Evolutionary conservation across 2,888 invertebrate species (phyloP).

Genomic region (Melikaiella ostensackeni): DNA sequence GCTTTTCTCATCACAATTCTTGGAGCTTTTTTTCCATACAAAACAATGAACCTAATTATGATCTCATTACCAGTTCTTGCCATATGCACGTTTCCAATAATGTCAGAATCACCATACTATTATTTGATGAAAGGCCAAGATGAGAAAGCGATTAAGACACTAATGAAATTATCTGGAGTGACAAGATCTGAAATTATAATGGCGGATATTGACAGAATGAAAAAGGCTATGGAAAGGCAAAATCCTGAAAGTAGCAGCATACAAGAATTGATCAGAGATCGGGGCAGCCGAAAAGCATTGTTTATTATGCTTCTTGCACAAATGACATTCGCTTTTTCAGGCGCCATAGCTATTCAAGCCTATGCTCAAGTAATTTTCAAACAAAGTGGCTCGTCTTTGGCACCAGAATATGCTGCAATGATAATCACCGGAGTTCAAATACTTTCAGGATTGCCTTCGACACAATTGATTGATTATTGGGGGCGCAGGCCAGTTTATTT

Average conservation of each 20-base stretch:
- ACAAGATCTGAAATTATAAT: conserved; percentile 78
- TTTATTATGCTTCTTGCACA: conserved; percentile 81
- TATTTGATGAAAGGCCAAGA: conserved; percentile 79
- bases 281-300: conserved; percentile 80
- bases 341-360: conserved; percentile 81
- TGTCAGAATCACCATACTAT: conserved; percentile 84
- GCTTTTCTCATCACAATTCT: conserved; percentile 70
- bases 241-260: not conserved
- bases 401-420: conserved; percentile 78
- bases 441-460: conserved; percentile 80
- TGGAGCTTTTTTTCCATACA: conserved; percentile 78
- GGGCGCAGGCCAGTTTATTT: conserved; percentile 82
- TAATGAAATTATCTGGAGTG: conserved; percentile 79
- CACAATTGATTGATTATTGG: conserved; percentile 81
- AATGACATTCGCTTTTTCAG: conserved; percentile 82
- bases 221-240: conserved; percentile 77
- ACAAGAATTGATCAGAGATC: conserved; percentile 76
- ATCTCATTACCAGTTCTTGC: conserved; percentile 80
- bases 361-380: conserved; percentile 83
- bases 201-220: conserved; percentile 80
- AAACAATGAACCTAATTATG: conserved; percentile 78
- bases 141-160: conserved; percentile 79
- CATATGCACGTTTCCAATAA: conserved; percentile 80
- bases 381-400: conserved; percentile 78
- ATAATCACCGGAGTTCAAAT: conserved; percentile 80